Evolutionary conservation across 2,888 invertebrate species (phyloP), one percentile per base, ranked within the genome.

Genomic region (Diarsia mendica): DNA sequence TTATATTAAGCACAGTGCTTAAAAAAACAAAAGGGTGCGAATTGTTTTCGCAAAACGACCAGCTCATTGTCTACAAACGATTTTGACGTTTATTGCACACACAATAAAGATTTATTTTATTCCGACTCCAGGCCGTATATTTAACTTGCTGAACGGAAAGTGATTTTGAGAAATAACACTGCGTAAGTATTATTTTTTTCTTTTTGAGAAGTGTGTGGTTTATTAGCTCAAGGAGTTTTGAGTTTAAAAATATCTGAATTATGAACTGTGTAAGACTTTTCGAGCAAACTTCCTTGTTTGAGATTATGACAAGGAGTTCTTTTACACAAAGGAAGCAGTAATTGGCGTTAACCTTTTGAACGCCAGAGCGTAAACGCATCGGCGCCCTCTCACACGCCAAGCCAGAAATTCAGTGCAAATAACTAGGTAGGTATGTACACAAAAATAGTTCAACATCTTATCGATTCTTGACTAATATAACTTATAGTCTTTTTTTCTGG

Each of bases 1-100:
- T 85, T 85, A 88, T 85, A 89, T 86, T 82, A 87, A 90, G 82
- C 75, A 72, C 75, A 33, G 69, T 61, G 72, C 81, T 84, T 78
- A 67, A 85, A 88, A 90, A 90, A 90, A 89, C 83, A 89, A 90
- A 89, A 89, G 86, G 87, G 88, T 85, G 88, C 89, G 81, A 89
- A 90, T 88, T 86, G 87, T 86, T 89, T 84, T 86, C 82, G 89
- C 88, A 83, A 90, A 91, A 87, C 88, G 82, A 85, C 82, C 80
- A 69, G 51, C 67, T 60, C 73, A 53, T 71, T 81, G 75, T 81
- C 82, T 76, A 72, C 85, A 85, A 68, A 68, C 80, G 72, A 89
- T 77, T 86, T 79, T 87, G 82, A 86, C 81, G 72, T 87, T 85
- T 88, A 89, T 76, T 9, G 3, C 55, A 58, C 33, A 23, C 0